phyloP scores from a whole-genome alignment of 1,140 invertebrate genomes.

The Probaryconus sp. region DNA sequence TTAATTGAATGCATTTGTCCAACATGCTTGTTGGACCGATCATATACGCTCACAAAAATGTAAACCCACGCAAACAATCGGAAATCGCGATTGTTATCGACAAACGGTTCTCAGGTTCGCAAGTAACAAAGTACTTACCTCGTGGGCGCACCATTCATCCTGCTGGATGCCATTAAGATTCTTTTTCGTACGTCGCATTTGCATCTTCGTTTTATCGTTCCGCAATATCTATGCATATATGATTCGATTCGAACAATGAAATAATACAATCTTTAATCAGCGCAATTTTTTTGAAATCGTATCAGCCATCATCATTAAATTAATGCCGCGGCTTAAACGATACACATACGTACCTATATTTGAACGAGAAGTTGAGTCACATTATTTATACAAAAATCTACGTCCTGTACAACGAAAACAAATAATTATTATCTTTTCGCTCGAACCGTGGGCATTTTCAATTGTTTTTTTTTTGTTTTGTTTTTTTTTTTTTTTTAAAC shows the following conservation, averaged over 20 bases:
- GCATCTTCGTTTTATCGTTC: slow-evolving; percentile 60
- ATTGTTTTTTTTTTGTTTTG: no score
- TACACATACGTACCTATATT: slow-evolving; percentile 11
- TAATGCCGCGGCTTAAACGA: slow-evolving; percentile 35
- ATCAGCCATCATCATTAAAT: slow-evolving; percentile 57
- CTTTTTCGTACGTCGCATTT: slow-evolving; percentile 58
- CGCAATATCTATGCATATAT: slow-evolving; percentile 62
- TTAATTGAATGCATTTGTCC: slow-evolving; percentile 60
- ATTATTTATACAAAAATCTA: no score
- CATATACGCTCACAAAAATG: slow-evolving; percentile 51
- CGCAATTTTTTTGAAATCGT: slow-evolving; percentile 53
- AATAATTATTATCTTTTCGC: no score
- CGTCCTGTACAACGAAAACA: no score
- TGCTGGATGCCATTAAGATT: slow-evolving; percentile 59
- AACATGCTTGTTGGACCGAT: slow-evolving; percentile 54
- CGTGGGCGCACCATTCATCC: slow-evolving; percentile 65
- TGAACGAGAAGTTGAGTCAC: no score
- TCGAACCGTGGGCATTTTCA: no score
- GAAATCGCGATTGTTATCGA: slow-evolving; percentile 66
- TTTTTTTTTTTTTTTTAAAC: no score
- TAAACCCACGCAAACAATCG: slow-evolving; percentile 64
- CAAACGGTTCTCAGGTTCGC: slow-evolving; percentile 59
- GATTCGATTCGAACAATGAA: slow-evolving; percentile 62
- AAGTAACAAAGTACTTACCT: slow-evolving; percentile 61
- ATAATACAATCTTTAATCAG: slow-evolving; percentile 62